These are phyloP conservation scores for Slavum lentiscoides DNA, from an alignment of 2,888 invertebrate species.

Conservation along the genomic window DNA sequence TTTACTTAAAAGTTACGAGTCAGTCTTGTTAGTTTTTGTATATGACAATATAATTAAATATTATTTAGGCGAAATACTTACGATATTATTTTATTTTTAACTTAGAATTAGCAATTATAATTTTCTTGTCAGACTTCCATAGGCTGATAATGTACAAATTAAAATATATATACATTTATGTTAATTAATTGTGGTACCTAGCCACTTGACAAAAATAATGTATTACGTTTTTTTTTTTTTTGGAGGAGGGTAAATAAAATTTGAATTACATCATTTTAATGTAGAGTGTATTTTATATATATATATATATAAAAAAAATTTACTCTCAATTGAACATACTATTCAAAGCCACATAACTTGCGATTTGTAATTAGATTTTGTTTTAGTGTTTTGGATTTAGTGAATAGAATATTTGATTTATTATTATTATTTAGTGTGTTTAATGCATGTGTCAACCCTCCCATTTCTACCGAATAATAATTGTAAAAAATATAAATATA, in stretches of 20 bases:
- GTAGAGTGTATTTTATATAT: neutral
- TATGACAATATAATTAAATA: neutral
- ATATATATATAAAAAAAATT: too few species aligned
- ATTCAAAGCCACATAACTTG: neutral
- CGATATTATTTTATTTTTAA: constrained; percentile 1
- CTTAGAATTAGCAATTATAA: neutral
- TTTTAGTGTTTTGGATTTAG: neutral
- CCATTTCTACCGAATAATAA: neutral
- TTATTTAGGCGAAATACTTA: neutral
- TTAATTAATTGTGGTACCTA: constrained; percentile 12
- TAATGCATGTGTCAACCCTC: neutral
- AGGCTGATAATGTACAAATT: constrained; percentile 9
- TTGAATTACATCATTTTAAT: neutral
- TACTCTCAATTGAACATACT: neutral
- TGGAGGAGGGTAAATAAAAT: neutral
- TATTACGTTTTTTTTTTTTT: neutral
- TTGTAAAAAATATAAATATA: constrained; percentile 6
- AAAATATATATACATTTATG: neutral
- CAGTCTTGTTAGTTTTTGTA: constrained; percentile 29
- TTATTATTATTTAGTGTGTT: constrained; percentile 16
- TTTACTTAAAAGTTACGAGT: neutral
- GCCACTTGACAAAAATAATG: neutral
- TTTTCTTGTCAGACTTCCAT: neutral
- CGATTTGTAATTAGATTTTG: neutral
- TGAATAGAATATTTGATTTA: constrained; percentile 17